phyloP scores from a whole-genome alignment of 2,888 invertebrate genomes.

The Osedax frankpressi region DNA sequence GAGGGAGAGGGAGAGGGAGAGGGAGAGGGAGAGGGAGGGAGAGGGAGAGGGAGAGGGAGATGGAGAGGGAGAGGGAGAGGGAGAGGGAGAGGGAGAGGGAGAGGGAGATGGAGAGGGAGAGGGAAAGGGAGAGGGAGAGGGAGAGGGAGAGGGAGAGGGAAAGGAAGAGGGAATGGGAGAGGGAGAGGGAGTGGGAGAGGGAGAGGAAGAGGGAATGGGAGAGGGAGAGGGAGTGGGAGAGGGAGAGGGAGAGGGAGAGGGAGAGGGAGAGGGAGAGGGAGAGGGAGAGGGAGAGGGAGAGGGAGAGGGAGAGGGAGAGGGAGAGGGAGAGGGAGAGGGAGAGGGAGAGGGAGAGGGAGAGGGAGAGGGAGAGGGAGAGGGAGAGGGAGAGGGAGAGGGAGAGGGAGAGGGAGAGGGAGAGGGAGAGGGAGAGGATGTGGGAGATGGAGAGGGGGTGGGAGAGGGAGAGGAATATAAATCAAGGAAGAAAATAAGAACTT shows the following conservation, averaged over 20 bases:
- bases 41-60: slow-evolving; percentile 2
- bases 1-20: slow-evolving; percentile 7
- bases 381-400: neutral
- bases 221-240: slow-evolving; percentile 7
- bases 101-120: no score
- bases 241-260: slow-evolving; percentile 7
- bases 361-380: neutral
- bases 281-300: slow-evolving; percentile 6
- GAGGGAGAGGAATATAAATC: neutral
- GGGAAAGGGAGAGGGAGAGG: neutral
- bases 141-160: slow-evolving; percentile 1
- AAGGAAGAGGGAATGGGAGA: no score
- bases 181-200: no score
- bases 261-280: slow-evolving; percentile 12
- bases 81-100: neutral
- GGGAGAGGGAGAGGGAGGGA: neutral
- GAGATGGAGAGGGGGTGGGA: slow-evolving; percentile 7
- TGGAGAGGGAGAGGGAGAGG: no score
- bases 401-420: neutral
- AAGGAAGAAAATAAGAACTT: no score
- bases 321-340: slow-evolving; percentile 8
- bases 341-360: neutral
- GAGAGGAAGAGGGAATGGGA: neutral
- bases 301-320: slow-evolving; percentile 1
- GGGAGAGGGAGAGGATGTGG: neutral